Evolutionary conservation across 2,888 invertebrate genomes (phyloP).

Genomic region (Epinotia demarniana): DNA sequence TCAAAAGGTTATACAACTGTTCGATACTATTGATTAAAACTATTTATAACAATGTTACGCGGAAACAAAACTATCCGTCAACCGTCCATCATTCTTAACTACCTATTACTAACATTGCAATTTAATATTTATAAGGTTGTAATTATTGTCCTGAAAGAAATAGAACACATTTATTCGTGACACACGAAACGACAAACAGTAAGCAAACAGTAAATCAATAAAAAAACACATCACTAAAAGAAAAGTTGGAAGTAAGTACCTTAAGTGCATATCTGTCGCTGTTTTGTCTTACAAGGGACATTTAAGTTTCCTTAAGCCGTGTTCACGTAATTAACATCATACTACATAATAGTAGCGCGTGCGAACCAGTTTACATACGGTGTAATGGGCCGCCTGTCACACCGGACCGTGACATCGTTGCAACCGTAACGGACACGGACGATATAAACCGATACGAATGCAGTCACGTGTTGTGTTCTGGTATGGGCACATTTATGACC

Average conservation of each 20-base stretch:
- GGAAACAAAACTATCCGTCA: not conserved
- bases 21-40: not conserved
- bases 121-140: slow-evolving; percentile 9
- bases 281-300: slow-evolving; percentile 23
- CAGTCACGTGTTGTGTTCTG: not conserved
- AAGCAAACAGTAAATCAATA: no score
- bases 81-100: not conserved
- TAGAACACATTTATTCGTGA: no score
- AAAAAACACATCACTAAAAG: no score
- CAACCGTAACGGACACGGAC: slow-evolving; percentile 18
- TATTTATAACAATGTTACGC: not conserved
- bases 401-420: slow-evolving; percentile 45
- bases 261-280: slow-evolving; percentile 16
- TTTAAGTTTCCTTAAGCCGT: slow-evolving; percentile 3
- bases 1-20: not conserved
- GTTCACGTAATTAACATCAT: slow-evolving; percentile 30
- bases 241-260: not conserved
- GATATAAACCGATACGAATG: slow-evolving; percentile 14
- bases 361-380: slow-evolving; percentile 38
- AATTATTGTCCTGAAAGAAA: not conserved
- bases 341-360: slow-evolving; percentile 32
- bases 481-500: not conserved
- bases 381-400: slow-evolving; percentile 39
- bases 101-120: not conserved
- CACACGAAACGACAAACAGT: no score